Conservation (phyloP, 1,140 invertebrate genomes). For the Drosophila miranda region DNA sequence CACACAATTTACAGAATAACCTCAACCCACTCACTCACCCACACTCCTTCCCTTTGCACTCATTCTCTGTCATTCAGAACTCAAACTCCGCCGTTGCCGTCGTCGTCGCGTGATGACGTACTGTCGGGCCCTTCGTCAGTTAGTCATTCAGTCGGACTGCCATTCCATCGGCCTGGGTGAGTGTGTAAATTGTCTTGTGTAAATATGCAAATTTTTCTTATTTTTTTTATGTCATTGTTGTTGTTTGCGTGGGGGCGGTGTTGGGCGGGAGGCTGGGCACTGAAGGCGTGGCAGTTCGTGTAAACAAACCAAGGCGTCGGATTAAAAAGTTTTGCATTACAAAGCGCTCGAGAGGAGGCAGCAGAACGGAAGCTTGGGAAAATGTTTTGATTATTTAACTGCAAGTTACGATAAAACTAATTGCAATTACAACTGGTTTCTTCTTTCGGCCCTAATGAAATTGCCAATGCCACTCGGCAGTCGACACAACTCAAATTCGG, state of each 20-base stretch:
- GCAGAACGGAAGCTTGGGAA: constrained; percentile 52
- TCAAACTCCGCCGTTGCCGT: too few species aligned
- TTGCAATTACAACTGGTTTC: constrained; percentile 54
- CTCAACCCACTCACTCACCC: constrained; percentile 5
- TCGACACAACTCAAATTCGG: constrained; percentile 39
- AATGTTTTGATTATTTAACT: constrained; percentile 73
- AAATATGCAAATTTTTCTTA: constrained; percentile 70
- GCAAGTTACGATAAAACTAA: constrained; percentile 66
- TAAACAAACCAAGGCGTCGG: constrained; percentile 76
- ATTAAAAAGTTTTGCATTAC: constrained; percentile 74
- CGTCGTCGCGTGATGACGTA: constrained; percentile 2
- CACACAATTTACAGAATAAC: constrained; percentile 74
- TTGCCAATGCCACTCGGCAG: constrained; percentile 43
- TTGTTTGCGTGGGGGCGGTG: constrained; percentile 21
- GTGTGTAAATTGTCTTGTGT: constrained; percentile 77
- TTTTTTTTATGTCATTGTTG: constrained; percentile 40
- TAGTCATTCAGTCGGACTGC: constrained; percentile 26
- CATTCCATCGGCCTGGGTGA: constrained; percentile 14
- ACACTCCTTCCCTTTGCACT: constrained; percentile 28
- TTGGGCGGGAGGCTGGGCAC: constrained; percentile 12
- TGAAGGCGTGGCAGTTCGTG: constrained; percentile 47
- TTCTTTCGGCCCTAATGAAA: constrained; percentile 42
- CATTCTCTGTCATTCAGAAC: constrained; percentile 1
- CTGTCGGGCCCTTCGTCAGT: constrained; percentile 24
- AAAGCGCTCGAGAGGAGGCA: constrained; percentile 34